phyloP scores from a whole-genome alignment of 2,888 invertebrate species.

The Yponomeuta evonymella region DNA sequence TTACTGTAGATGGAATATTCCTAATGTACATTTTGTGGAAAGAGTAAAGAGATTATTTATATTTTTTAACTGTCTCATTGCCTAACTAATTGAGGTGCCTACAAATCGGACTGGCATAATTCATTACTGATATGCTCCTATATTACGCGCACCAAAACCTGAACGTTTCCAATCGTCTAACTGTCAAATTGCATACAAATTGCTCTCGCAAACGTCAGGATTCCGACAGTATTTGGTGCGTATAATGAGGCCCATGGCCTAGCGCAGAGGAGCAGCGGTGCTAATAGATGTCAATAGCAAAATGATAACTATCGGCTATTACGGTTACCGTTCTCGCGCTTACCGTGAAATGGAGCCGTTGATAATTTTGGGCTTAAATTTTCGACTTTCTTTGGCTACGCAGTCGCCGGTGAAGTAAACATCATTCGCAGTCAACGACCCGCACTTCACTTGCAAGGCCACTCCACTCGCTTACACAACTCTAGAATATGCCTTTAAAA shows the following conservation, averaged over 20 bases:
- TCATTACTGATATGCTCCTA: no score
- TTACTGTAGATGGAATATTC: background rate
- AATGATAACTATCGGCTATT: constrained; percentile 2
- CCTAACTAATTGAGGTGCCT: background rate
- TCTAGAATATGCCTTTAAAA: constrained; percentile 16
- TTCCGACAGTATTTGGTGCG: no score
- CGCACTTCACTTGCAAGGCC: constrained; percentile 54
- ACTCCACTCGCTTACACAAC: constrained; percentile 59
- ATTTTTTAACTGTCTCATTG: background rate
- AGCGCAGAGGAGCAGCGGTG: background rate
- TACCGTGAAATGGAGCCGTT: constrained; percentile 32
- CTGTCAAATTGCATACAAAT: no score
- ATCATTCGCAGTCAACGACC: constrained; percentile 66
- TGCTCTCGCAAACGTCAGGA: no score
- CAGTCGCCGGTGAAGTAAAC: constrained; percentile 62
- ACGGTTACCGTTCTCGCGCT: constrained; percentile 32
- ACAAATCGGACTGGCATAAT: background rate
- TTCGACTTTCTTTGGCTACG: constrained; percentile 53
- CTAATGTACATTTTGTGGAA: background rate
- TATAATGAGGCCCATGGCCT: no score
- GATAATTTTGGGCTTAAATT: constrained; percentile 35
- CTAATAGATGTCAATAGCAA: background rate
- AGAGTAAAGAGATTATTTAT: background rate
- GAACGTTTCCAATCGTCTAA: no score
- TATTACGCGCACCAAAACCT: no score